These are phyloP conservation scores for Clarias batrachus DNA, from an alignment of 2,113 vertebrate genomes.

Conservation along the genomic window DNA sequence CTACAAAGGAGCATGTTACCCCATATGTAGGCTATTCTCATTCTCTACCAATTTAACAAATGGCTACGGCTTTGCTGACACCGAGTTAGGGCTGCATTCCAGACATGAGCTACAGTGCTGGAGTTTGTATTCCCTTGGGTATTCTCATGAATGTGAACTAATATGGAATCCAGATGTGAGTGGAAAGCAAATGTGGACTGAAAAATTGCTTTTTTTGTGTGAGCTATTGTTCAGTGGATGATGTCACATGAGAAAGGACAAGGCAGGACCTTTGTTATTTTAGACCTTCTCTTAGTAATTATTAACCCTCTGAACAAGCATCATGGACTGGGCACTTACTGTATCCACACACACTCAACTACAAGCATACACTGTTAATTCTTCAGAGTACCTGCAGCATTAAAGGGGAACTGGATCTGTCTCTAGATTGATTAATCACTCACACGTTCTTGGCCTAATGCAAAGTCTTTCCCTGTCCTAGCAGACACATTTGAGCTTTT, in stretches of 20 bases:
- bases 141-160: conserved; percentile 13
- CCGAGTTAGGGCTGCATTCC: conserved; percentile 47
- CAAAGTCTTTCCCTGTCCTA: conserved; percentile 8
- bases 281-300: conserved; percentile 34
- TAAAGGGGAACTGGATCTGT: conserved; percentile 16
- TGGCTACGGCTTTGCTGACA: conserved; percentile 28
- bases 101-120: conserved; percentile 24
- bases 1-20: conserved; percentile 23
- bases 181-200: conserved; percentile 19
- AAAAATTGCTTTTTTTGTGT: conserved; percentile 16
- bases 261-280: conserved; percentile 20
- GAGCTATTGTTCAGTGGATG: not conserved
- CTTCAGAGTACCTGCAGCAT: not conserved
- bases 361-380: not conserved
- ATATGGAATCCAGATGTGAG: conserved; percentile 54
- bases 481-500: conserved; percentile 41
- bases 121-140: conserved; percentile 29
- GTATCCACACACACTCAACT: conserved; percentile 29
- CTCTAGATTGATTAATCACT: conserved; percentile 14
- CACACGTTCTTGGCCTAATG: not conserved
- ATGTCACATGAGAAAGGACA: conserved; percentile 39
- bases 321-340: conserved; percentile 25
- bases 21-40: conserved; percentile 33
- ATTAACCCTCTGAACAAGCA: conserved; percentile 37
- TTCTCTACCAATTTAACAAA: conserved; percentile 32